Evolutionary conservation across 2,888 invertebrate genomes (phyloP), one percentile per base, ranked within the genome.

Genomic region (Branchipolynoe longqiensis): DNA sequence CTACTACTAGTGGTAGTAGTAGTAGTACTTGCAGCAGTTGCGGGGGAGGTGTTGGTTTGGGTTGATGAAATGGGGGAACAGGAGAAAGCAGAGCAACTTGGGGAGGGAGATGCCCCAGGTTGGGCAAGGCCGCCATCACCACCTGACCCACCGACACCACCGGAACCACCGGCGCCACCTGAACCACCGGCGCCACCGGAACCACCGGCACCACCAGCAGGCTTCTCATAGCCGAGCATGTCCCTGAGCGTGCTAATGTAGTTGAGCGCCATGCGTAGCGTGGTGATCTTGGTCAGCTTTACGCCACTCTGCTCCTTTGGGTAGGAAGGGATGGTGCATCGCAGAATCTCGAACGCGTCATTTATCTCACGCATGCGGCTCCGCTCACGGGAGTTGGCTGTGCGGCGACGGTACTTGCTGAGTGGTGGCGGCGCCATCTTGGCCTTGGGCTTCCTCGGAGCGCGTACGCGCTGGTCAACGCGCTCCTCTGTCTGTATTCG

Each of bases 291-390:
- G 78, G 98, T 98, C 88, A 97, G 94, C 87, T 92, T 91, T 93
- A 97, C 97, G 28, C 59, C 62, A 6, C 69, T 81, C 89, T 90
- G 69, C 87, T 85, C 84, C 18, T 18, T 25, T 69, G 93, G 90
- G 89, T 90, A 78, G 88, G 85, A 74, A 74, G 93, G 90, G 18
- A 98, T 96, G 36, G 96, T 96, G 25, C 95, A 95, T 36, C 97
- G 95, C 12, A 98, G 94, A 0, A 96, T 95, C 92, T 97, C 97
- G 94, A 98, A 98, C 0, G 97, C 98, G 87, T 96, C 95, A 94
- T 98, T 98, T 90, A 98, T 97, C 93, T 97, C 97, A 81, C 96
- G 95, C 97, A 98, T 98, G 85, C 98, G 95, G 89, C 96, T 96
- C 48, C 98, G 94, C 92, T 98, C 98, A 41, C 98, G 94, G 0